phyloP scores from a whole-genome alignment of 2,888 invertebrate genomes.

The Pollenia griseotomentosa region DNA sequence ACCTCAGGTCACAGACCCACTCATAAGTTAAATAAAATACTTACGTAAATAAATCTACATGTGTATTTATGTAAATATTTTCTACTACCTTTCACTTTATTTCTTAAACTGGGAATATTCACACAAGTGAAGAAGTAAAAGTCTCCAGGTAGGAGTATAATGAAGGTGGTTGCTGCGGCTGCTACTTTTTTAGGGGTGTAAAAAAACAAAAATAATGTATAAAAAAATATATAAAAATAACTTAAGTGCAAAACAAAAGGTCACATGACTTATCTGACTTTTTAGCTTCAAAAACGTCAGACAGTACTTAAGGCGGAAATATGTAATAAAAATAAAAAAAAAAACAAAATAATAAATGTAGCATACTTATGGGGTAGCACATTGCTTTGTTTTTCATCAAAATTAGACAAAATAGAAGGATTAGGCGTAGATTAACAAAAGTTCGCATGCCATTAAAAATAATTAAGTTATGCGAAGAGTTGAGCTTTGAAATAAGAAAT shows the following conservation, averaged over 20 bases:
- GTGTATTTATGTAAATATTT: slow-evolving; percentile 24
- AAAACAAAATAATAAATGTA: not conserved
- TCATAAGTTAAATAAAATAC: not conserved
- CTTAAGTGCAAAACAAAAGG: slow-evolving; percentile 71
- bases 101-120: slow-evolving; percentile 14
- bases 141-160: not conserved
- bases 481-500: too few relatives aligned
- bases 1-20: slow-evolving; percentile 16
- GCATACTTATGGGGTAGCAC: slow-evolving; percentile 47
- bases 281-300: slow-evolving; percentile 62
- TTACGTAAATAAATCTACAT: not conserved
- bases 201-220: slow-evolving; percentile 29
- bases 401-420: not conserved
- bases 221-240: slow-evolving; percentile 11
- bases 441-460: too few relatives aligned
- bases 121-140: not conserved
- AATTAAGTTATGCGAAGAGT: too few relatives aligned
- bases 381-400: not conserved
- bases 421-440: too few relatives aligned
- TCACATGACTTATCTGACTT: slow-evolving; percentile 73
- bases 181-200: slow-evolving; percentile 40
- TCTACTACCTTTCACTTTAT: not conserved
- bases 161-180: slow-evolving; percentile 49
- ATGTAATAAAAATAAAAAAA: slow-evolving; percentile 1
- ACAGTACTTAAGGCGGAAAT: slow-evolving; percentile 66